Conservation (phyloP, 2,113 vertebrate species). For the Pangasianodon hypophthalmus region DNA sequence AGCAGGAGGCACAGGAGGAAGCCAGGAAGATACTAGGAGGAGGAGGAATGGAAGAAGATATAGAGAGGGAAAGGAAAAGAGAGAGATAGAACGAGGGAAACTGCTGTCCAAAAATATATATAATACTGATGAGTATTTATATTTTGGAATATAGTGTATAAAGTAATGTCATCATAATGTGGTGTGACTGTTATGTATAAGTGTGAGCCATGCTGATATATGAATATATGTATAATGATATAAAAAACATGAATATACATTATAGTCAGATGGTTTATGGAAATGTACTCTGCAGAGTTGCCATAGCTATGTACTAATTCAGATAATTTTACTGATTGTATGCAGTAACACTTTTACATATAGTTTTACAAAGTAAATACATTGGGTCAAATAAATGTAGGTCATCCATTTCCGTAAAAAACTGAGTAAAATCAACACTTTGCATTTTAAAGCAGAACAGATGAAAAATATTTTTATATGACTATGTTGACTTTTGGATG, state of each 20-base stretch:
- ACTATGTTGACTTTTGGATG: not conserved
- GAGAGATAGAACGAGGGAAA: constrained; percentile 65
- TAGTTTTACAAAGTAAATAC: not conserved
- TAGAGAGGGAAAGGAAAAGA: constrained; percentile 66
- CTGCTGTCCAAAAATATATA: not conserved
- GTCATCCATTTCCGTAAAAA: not conserved
- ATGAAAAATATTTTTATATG: not conserved
- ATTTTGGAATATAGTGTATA: constrained; percentile 28
- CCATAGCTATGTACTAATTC: not conserved
- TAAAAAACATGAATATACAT: not conserved
- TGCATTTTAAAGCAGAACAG: not conserved
- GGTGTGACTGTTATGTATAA: not conserved
- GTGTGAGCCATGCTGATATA: not conserved
- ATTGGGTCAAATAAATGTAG: not conserved
- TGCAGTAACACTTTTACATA: not conserved
- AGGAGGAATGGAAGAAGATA: constrained; percentile 64
- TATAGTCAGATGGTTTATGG: not conserved
- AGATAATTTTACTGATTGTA: not conserved
- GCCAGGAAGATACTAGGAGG: constrained; percentile 67
- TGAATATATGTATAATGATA: not conserved
- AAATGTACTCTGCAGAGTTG: not conserved
- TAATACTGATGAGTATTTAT: constrained; percentile 4
- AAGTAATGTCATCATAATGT: not conserved
- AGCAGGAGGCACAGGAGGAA: constrained; percentile 69
- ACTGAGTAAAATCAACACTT: not conserved